phyloP scores from a whole-genome alignment of 2,888 invertebrate genomes.

The Cephus runcator region DNA sequence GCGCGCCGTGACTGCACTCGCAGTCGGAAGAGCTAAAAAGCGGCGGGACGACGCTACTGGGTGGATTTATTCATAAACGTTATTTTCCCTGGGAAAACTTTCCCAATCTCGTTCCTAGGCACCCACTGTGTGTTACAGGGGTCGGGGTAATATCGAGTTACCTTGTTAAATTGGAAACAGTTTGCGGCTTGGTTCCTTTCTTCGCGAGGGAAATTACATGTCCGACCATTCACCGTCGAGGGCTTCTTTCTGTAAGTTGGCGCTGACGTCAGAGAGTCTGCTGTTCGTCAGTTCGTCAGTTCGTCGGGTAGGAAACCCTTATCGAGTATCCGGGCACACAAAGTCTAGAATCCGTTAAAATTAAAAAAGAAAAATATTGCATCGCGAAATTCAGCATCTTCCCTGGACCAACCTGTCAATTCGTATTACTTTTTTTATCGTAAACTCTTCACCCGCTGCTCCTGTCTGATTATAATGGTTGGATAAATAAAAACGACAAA shows the following conservation, averaged over 20 bases:
- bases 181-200: conserved; percentile 26
- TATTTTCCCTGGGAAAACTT: conserved; percentile 49
- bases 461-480: background rate
- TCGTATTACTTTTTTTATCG: no score
- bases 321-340: background rate
- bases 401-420: background rate
- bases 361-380: background rate
- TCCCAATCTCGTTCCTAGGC: conserved; percentile 46
- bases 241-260: background rate
- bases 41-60: background rate
- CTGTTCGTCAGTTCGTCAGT: background rate
- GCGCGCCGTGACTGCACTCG: background rate
- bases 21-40: background rate
- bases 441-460: no score
- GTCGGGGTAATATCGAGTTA: conserved; percentile 54
- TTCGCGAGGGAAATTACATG: background rate
- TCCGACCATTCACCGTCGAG: background rate
- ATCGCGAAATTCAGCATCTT: background rate
- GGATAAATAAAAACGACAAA: background rate
- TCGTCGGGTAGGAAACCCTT: background rate
- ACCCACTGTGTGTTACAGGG: background rate
- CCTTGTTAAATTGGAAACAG: conserved; percentile 56
- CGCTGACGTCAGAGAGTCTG: background rate
- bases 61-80: conserved; percentile 52
- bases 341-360: no score